These are phyloP conservation scores for Pandemis corylana DNA, from an alignment of 2,888 invertebrate genomes.

Conservation along the genomic window DNA sequence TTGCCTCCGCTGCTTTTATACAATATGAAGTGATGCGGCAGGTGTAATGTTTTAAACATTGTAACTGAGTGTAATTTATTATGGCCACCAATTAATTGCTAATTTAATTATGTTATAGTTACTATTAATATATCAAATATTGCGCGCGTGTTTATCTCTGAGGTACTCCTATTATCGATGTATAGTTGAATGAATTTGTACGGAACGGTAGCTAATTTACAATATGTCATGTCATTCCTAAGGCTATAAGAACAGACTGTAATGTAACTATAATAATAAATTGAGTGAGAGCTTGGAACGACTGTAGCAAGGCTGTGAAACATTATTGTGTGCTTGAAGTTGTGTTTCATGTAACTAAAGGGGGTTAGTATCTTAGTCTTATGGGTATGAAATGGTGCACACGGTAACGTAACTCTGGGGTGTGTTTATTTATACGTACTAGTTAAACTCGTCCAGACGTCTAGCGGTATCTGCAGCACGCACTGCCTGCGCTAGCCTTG, in stretches of 20 bases:
- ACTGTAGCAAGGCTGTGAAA: constrained; percentile 83
- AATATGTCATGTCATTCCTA: constrained; percentile 73
- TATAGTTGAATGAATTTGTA: constrained; percentile 47
- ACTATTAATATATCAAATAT: constrained; percentile 28
- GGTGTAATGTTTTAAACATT: constrained; percentile 7
- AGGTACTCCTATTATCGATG: constrained; percentile 25
- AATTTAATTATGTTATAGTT: constrained; percentile 25
- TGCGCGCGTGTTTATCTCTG: constrained; percentile 19
- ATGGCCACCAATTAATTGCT: constrained; percentile 28
- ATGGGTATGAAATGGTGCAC: constrained; percentile 52
- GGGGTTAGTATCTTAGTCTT: constrained; percentile 52
- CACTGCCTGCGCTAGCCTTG: constrained; percentile 55
- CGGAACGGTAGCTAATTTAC: constrained; percentile 55
- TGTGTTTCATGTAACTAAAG: constrained; percentile 58
- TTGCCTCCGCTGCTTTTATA: constrained; percentile 10
- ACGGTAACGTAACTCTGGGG: constrained; percentile 51
- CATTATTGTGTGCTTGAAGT: constrained; percentile 69
- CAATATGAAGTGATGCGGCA: constrained; percentile 10
- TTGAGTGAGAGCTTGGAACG: constrained; percentile 76
- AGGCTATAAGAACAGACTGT: constrained; percentile 69
- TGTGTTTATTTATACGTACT: constrained; percentile 53
- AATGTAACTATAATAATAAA: constrained; percentile 60
- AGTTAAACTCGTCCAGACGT: constrained; percentile 67
- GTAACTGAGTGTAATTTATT: constrained; percentile 18
- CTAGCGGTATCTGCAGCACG: constrained; percentile 65